A percentile compares a stretch with the other conserved stretches of the same genome.
Conservation (phyloP, 2,888 invertebrate species). For the Linnaemya tessellans region DNA sequence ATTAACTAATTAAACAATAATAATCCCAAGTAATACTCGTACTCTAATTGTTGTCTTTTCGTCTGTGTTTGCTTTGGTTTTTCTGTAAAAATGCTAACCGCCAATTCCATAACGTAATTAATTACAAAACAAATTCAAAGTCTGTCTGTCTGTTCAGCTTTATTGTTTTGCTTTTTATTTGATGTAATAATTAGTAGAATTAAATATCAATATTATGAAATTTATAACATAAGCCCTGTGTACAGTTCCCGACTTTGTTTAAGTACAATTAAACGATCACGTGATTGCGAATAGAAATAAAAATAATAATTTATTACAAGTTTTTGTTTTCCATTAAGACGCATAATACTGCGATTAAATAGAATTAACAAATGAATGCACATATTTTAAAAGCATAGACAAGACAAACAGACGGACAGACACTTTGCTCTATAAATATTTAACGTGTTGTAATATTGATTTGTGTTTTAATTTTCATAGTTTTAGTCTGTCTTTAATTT, state of each 20-base stretch:
- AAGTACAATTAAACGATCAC: neutral
- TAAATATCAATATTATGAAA: slow-evolving; percentile 16
- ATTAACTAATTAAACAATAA: neutral
- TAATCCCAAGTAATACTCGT: slow-evolving; percentile 2
- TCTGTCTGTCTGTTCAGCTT: neutral
- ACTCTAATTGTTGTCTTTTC: slow-evolving; percentile 1
- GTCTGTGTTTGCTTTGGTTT: slow-evolving; percentile 20
- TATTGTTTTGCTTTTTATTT: neutral
- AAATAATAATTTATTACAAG: neutral
- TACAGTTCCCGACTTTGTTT: neutral
- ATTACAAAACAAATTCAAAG: neutral
- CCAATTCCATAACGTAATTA: neutral
- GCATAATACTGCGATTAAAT: neutral
- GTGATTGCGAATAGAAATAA: slow-evolving; percentile 8
- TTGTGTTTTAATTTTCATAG: neutral
- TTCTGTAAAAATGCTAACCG: neutral
- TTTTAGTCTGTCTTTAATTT: neutral
- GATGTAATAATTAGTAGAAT: neutral
- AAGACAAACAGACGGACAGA: too few relatives aligned
- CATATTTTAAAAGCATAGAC: neutral
- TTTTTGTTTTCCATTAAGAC: neutral
- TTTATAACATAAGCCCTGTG: neutral
- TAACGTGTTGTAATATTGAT: slow-evolving; percentile 6
- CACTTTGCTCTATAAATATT: neutral
- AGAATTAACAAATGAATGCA: neutral